Conservation (phyloP, 2,888 invertebrate species). For the Pandemis heparana region DNA sequence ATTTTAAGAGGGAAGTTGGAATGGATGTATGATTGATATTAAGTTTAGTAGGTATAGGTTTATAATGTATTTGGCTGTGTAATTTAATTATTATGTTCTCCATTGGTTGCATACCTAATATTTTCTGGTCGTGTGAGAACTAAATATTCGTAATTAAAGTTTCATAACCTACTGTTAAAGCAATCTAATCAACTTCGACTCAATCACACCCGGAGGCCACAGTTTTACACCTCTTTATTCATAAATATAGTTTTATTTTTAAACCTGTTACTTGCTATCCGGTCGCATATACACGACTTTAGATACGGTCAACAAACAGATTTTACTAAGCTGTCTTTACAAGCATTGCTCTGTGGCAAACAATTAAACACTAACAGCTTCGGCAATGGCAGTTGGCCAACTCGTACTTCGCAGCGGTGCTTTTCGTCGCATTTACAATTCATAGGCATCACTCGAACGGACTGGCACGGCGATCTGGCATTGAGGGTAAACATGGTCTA, state of each 20-base stretch:
- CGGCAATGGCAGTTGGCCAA: slow-evolving; percentile 4
- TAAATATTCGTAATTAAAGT: too few relatives aligned
- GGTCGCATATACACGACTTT: not conserved
- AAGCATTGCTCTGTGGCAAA: not conserved
- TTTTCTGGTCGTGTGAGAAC: too few relatives aligned
- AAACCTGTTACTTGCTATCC: not conserved
- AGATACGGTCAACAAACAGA: not conserved
- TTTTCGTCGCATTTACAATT: slow-evolving; percentile 16
- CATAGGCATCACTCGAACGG: slow-evolving; percentile 14
- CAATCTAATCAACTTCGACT: too few relatives aligned
- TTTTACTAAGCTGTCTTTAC: not conserved
- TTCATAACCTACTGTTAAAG: not conserved
- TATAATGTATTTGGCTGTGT: not conserved
- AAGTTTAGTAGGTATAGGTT: not conserved
- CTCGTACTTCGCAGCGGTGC: not conserved
- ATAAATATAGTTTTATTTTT: too few relatives aligned
- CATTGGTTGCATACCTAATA: too few relatives aligned
- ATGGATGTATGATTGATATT: slow-evolving; percentile 10
- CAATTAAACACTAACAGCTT: slow-evolving; percentile 8
- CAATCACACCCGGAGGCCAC: too few relatives aligned
- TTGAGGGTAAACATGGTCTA: slow-evolving; percentile 32
- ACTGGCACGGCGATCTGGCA: slow-evolving; percentile 17
- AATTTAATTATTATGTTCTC: too few relatives aligned
- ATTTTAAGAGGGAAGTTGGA: slow-evolving; percentile 8
- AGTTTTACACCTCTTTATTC: too few relatives aligned